Conservation (phyloP, 2,113 vertebrate genomes). For the Pteruthius melanotis region DNA sequence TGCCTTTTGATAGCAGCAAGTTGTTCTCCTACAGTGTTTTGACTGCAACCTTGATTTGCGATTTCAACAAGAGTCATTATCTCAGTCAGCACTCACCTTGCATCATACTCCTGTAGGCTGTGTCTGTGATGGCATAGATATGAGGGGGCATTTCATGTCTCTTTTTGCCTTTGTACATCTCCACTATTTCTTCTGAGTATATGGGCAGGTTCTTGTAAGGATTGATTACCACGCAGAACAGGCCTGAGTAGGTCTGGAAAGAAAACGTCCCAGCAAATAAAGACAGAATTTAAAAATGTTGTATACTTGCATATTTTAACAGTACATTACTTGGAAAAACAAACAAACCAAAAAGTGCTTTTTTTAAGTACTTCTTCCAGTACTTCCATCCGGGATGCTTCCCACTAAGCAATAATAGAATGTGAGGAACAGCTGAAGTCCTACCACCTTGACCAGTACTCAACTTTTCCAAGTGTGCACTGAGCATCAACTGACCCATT, state of each 20-base stretch:
- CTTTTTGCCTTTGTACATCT: slow-evolving; percentile 99
- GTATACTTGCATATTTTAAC: not conserved
- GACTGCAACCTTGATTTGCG: not conserved
- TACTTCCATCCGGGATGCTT: not conserved
- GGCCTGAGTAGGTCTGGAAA: slow-evolving; percentile 92
- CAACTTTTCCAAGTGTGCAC: not conserved
- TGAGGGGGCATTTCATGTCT: slow-evolving; percentile 98
- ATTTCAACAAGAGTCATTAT: slow-evolving; percentile 17
- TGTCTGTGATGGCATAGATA: slow-evolving; percentile 98
- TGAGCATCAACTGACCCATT: not conserved
- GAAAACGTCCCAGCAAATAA: not conserved
- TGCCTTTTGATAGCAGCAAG: not conserved
- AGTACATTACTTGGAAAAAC: not conserved
- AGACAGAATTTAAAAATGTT: not conserved
- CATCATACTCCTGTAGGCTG: slow-evolving; percentile 98
- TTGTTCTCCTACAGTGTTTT: not conserved
- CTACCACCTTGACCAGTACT: not conserved
- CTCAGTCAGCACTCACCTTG: slow-evolving; percentile 83
- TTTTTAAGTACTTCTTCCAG: not conserved
- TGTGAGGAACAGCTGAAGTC: not conserved
- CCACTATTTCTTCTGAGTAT: slow-evolving; percentile 98
- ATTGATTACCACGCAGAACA: slow-evolving; percentile 99
- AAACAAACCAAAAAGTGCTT: not conserved
- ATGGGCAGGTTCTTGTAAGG: slow-evolving; percentile 99
- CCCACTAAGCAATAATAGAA: not conserved